Conservation (phyloP, 1,140 invertebrate genomes). For the Piezodorus guildinii region DNA sequence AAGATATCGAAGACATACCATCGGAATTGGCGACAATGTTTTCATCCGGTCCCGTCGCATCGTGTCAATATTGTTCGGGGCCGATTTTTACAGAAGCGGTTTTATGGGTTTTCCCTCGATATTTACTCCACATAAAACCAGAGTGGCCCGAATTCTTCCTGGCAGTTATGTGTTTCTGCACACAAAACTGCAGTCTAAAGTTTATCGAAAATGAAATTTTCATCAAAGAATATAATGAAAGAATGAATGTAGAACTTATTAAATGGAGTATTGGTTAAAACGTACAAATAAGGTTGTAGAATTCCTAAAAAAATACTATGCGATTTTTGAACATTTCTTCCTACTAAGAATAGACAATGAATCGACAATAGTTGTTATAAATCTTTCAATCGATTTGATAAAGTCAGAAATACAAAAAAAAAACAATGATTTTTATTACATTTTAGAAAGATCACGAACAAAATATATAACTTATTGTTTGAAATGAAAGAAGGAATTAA, state of each 20-base stretch:
- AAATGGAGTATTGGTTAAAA: neutral
- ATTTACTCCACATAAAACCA: neutral
- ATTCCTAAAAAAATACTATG: neutral
- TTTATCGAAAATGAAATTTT: slow-evolving; percentile 8
- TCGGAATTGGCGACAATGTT: neutral
- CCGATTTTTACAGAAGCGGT: slow-evolving; percentile 5
- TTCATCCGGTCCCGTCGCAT: neutral
- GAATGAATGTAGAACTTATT: slow-evolving; percentile 9
- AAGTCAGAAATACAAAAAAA: neutral
- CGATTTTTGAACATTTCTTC: neutral
- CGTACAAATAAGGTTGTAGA: slow-evolving; percentile 2
- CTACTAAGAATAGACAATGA: neutral
- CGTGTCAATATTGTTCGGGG: neutral
- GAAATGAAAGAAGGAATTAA: too few relatives aligned
- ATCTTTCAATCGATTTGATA: neutral
- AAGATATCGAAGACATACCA: neutral
- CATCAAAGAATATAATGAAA: slow-evolving; percentile 10
- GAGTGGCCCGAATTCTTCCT: neutral
- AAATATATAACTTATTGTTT: too few relatives aligned
- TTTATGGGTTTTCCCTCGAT: neutral
- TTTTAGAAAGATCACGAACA: too few relatives aligned
- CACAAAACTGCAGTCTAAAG: slow-evolving; percentile 1
- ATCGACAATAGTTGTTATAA: neutral
- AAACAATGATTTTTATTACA: too few relatives aligned
- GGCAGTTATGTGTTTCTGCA: slow-evolving; percentile 10